These are phyloP conservation scores for Danio jaintianensis DNA, from an alignment of 2,797 vertebrate genomes.

Conservation along the genomic window DNA sequence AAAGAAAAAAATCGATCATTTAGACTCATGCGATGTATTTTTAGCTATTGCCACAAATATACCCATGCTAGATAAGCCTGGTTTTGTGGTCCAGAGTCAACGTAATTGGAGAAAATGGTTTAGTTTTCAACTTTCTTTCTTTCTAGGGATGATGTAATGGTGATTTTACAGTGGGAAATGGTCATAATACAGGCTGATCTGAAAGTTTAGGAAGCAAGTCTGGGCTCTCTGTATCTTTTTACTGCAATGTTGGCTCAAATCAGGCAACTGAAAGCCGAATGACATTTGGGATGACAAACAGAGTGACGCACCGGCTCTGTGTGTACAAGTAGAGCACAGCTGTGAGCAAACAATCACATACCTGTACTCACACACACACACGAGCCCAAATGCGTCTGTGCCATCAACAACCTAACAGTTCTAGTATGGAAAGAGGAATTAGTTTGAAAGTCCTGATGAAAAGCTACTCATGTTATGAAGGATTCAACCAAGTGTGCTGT, in stretches of 20 bases:
- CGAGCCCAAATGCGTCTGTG: constrained; percentile 2
- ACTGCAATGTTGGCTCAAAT: constrained; percentile 65
- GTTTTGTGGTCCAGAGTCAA: not conserved
- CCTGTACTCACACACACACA: constrained; percentile 6
- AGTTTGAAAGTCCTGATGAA: constrained; percentile 5
- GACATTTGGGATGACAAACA: constrained; percentile 76
- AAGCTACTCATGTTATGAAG: not conserved
- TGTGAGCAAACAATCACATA: constrained; percentile 37
- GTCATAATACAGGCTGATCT: not conserved
- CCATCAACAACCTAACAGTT: constrained; percentile 13
- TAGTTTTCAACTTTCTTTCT: not conserved
- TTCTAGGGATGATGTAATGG: constrained; percentile 2
- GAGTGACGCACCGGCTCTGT: constrained; percentile 34
- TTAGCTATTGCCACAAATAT: too few species aligned
- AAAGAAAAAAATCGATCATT: too few species aligned
- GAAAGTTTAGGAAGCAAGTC: constrained; percentile 65
- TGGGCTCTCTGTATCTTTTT: constrained; percentile 67
- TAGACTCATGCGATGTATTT: too few species aligned
- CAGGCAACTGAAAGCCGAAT: constrained; percentile 62
- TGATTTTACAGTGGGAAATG: not conserved
- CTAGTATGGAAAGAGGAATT: not conserved
- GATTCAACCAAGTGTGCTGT: constrained; percentile 5
- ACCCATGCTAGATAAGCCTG: too few species aligned
- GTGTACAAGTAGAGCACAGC: constrained; percentile 36
- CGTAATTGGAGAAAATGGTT: too few species aligned